Evolutionary conservation across 1,140 invertebrate genomes (phyloP), one percentile per base, ranked within the genome.

Genomic region (Condylostylus longicornis): DNA sequence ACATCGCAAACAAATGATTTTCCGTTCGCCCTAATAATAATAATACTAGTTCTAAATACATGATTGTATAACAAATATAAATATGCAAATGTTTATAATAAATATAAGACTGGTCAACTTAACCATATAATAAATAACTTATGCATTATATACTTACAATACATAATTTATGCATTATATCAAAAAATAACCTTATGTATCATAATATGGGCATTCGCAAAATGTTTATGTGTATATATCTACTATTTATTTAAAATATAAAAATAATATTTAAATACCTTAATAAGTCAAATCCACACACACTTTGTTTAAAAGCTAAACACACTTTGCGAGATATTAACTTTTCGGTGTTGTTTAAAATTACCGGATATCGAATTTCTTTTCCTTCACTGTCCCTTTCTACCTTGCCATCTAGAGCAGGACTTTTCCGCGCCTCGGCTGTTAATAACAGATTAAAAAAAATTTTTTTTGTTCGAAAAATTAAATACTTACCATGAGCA

Each of bases 1-100:
- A 99, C 95, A 69, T 99, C 96, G 66, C 94, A 98, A 0, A 99
- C 96, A 62, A 90, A 98, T 1, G 93, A 98, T 60, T 93, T 90
- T 15, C 94, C 94, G 68, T 94, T 96, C 14, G 94, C 93, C 54
- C 95, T 83, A 58, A 15, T 64, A 35, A n/a, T 9, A n/a, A 30
- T 12, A 23, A 33, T 12, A n/a, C 10, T 30, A 23, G 12, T 7
- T 7, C 12, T 7, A 23, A 23, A 23, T n/a, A n/a, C n/a, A n/a
- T n/a, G n/a, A n/a, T n/a, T n/a, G n/a, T n/a, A n/a, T n/a, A n/a
- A n/a, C n/a, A n/a, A n/a, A n/a, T n/a, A n/a, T n/a, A n/a, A n/a
- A n/a, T n/a, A n/a, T n/a, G n/a, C n/a, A n/a, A n/a, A 21, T 37
- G n/a, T 36, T 27, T n/a, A n/a, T n/a, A n/a, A n/a, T n/a, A n/a